Base-by-base conservation (phyloP, 1,140 invertebrate genomes). In the Drosophila subobscura region DNA sequence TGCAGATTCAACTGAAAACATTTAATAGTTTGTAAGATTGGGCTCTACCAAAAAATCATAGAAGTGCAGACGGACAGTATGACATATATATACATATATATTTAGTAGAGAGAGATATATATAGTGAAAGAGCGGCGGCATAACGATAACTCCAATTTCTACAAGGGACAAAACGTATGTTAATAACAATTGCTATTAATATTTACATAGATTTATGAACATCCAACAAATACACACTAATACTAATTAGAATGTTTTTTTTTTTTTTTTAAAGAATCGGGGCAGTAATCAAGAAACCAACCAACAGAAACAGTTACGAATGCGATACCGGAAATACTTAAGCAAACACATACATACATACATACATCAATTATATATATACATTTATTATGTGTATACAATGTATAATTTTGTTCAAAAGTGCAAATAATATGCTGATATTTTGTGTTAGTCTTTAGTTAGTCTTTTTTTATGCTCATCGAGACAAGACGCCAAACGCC, bases 111-210 rank as follows among this genome's bases (percentile, higher is more conserved):
- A 41, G 41, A 51, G 52, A 56, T 52, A 25, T 56, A 55, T 25
- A 58, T 12, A 23, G 67, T 37, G 27, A 52, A 37, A 49, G 44
- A 29, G 37, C 27, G 56, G 37, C 59, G 33, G 33, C 22, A 51
- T 51, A 80, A 52, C 47, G 54, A 85, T 57, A 86, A 85, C 67
- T 85, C 81, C 81, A 86, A 80, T 80, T 85, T 86, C 81, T 80
- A 84, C 81, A 84, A 84, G 80, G 80, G 80, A 86, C 63, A 84
- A 44, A 74, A 77, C 72, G 85, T 84, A 86, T 80, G 72, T 59
- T 77, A 63, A 68, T 56, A 54, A 78, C 64, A 84, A 77, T 86
- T 79, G 72, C 51, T 81, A 80, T 64, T 70, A 70, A 59, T 75
- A 74, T 64, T 55, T 73, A 73, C 54, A 77, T 59, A 73, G 46